phyloP scores from a whole-genome alignment of 2,797 vertebrate species.

The Ctenochaetus hawaiiensis region DNA sequence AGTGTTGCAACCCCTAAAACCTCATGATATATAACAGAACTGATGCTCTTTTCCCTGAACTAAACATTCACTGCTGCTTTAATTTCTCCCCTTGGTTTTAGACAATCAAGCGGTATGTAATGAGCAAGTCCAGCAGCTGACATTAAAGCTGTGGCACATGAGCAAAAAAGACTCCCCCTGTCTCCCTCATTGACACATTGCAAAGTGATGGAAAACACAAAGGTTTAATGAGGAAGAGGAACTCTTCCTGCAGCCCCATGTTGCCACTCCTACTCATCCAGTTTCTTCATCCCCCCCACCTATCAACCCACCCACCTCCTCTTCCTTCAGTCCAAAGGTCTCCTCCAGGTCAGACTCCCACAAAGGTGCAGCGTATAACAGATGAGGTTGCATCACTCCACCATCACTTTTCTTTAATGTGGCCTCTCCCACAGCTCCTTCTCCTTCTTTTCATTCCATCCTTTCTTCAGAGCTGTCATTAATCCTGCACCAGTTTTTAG shows the following conservation, averaged over 20 bases:
- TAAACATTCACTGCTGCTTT: slow-evolving; percentile 4
- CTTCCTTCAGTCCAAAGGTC: slow-evolving; percentile 31
- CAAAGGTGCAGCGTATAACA: slow-evolving; percentile 63
- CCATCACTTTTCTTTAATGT: slow-evolving; percentile 51
- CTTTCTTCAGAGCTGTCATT: slow-evolving; percentile 43
- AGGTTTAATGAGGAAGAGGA: slow-evolving; percentile 63
- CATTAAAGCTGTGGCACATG: slow-evolving; percentile 39
- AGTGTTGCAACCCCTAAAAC: neutral
- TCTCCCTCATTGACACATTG: slow-evolving; percentile 45
- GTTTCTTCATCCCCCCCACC: slow-evolving; percentile 7
- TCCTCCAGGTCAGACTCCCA: slow-evolving; percentile 41
- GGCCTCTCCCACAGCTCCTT: slow-evolving; percentile 35
- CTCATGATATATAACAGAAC: neutral
- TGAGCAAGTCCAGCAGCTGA: slow-evolving; percentile 41
- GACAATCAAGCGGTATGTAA: slow-evolving; percentile 51
- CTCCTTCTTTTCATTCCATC: slow-evolving; percentile 11
- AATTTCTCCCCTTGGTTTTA: slow-evolving; percentile 23
- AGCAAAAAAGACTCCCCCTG: slow-evolving; percentile 18
- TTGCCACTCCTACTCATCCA: slow-evolving; percentile 36
- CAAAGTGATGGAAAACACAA: slow-evolving; percentile 49
- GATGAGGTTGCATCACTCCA: slow-evolving; percentile 39
- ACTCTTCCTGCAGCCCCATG: slow-evolving; percentile 25
- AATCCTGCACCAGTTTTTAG: slow-evolving; percentile 41
- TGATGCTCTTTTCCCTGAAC: slow-evolving; percentile 2
- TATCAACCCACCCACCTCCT: neutral